Base-by-base conservation (phyloP, 2,797 vertebrate genomes). In the Oreortyx pictus region DNA sequence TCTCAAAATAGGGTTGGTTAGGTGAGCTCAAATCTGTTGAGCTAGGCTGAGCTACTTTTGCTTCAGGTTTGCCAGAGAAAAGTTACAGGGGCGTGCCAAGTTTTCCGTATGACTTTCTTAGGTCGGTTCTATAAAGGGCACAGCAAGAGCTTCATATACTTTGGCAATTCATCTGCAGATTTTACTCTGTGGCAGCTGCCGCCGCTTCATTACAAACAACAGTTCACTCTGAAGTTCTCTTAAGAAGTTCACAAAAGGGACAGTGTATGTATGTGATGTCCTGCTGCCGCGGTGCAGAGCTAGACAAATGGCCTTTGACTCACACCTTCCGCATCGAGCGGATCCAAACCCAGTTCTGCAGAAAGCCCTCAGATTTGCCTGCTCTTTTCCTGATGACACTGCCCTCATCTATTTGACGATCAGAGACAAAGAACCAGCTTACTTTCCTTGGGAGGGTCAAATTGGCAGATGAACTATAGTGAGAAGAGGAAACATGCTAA, bases 401-500 rank as follows among this genome's bases (percentile, higher is more conserved):
- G 77, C 77, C 65, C 59, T 60, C 24, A 2, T 89, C 82, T 76
- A 29, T 57, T 57, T 88, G 85, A 73, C 6, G 4, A 29, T 60
- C 78, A 50, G 24, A 82, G 85, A 18, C 66, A 84, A 61, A 46
- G 62, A 61, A 59, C 54, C 88, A 85, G 60, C 64, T 95, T 52
- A 39, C 81, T 95, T 70, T 93, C 78, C 65, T 84, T 91, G 83
- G 92, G 93, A 93, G 86, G 84, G 91, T 94, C 83, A 88, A 82
- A 79, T 57, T 91, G 92, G 87, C 88, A 88, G 73, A 96, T 84
- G 70, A 93, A 79, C 89, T 80, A 12, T 1, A 90, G 57, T 8
- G 82, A 89, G 60, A 57, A 94, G n/a, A 95, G 92, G 95, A 96
- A 96, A 86, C 91, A 80, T 4, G 73, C 49, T 88, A 92, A 96